Evolutionary conservation across 2,113 vertebrate genomes (phyloP), one percentile per base, ranked within the genome.

Genomic region (Saguinus imperator): DNA sequence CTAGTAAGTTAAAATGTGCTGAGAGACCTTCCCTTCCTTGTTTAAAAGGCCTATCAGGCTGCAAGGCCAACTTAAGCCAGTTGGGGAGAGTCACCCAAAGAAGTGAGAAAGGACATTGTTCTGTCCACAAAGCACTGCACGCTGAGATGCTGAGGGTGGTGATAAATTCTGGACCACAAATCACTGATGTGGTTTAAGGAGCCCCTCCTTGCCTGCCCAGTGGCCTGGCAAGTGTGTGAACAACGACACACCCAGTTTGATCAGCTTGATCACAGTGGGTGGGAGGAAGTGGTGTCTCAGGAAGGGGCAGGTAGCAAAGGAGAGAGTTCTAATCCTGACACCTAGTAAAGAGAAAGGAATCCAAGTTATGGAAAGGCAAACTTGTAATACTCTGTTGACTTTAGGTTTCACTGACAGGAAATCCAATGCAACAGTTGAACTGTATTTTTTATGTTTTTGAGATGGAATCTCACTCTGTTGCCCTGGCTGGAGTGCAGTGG

Each of bases 161-260:
- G 88, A 66, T n/a, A 43, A 21, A 77, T 82, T 92, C 85, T 80
- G 68, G 82, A 93, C 95, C 95, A 91, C 88, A 96, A 82, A 70
- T 55, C 73, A 55, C 18, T 7, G 1, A 43, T 93, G 88, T 68
- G 95, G 94, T 90, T 96, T 95, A 17, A n/a, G 73, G 55, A 66
- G 48, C 35, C 73, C 8, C 20, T 87, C 64, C 45, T 55, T 3
- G 9, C 75, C 52, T 2, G 5, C 88, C 32, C 93, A 75, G 37
- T 8, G 29, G 61, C 81, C 72, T 61, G 40, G 43, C 95, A 89
- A 23, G 11, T 87, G 79, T 52, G 32, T 61, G 80, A 82, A 87
- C 14, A 66, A 43, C 37, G 86, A 70, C 94, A 97, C 93, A 85
- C 86, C 86, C 94, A 86, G 14, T 79, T 75, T 25, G n/a, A 66